Evolutionary conservation across 2,888 invertebrate species (phyloP).

Genomic region (Drosophila leonis): DNA sequence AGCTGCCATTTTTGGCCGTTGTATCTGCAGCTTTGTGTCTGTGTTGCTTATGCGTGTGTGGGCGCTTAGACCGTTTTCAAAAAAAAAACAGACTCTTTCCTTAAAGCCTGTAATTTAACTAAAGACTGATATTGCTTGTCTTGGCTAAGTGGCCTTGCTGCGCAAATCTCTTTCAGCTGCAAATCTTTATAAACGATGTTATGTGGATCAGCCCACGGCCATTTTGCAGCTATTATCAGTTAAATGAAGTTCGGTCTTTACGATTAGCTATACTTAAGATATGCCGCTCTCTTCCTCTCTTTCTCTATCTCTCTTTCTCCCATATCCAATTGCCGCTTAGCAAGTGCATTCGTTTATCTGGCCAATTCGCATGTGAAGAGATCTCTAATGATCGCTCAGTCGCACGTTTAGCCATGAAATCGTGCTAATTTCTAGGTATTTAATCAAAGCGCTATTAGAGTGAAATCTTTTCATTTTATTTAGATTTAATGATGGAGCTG

Average conservation of each 20-base stretch:
- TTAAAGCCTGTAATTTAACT: slow-evolving; percentile 68
- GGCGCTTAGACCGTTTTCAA: slow-evolving; percentile 57
- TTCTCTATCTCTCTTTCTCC: background rate
- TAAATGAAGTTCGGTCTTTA: slow-evolving; percentile 42
- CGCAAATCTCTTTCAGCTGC: slow-evolving; percentile 14
- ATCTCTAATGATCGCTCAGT: slow-evolving; percentile 3
- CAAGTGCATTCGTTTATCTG: slow-evolving; percentile 13
- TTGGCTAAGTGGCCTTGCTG: slow-evolving; percentile 59
- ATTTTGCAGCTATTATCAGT: slow-evolving; percentile 47
- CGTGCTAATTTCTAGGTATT: slow-evolving; percentile 10
- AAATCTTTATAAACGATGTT: slow-evolving; percentile 19
- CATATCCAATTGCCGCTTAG: slow-evolving; percentile 26
- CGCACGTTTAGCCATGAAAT: slow-evolving; percentile 6
- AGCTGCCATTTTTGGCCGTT: slow-evolving; percentile 70
- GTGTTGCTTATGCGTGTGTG: slow-evolving; percentile 52
- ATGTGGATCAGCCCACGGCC: slow-evolving; percentile 27
- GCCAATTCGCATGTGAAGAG: background rate
- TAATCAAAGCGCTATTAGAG: slow-evolving; percentile 7
- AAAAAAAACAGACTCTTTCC: slow-evolving; percentile 1
- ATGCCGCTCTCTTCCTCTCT: background rate
- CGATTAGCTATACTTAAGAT: slow-evolving; percentile 33
- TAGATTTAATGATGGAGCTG: background rate
- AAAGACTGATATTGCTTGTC: slow-evolving; percentile 69
- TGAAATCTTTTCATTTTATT: slow-evolving; percentile 16
- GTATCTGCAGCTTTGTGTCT: slow-evolving; percentile 4